Evolutionary conservation across 2,797 vertebrate genomes (phyloP).

Genomic region (Catharus ustulatus): DNA sequence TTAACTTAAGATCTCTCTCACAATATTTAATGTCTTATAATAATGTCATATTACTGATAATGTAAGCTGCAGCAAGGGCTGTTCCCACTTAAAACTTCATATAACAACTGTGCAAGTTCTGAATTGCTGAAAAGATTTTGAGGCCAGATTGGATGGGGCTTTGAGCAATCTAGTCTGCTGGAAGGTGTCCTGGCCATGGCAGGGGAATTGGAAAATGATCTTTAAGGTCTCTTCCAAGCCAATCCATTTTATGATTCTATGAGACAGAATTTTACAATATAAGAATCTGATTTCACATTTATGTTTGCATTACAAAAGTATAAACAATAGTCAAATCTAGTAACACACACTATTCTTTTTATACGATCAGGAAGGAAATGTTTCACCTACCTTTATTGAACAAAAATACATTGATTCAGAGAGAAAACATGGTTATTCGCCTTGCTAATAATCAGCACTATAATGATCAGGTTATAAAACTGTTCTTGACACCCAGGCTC

Average conservation of each 20-base stretch:
- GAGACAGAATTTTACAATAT: neutral
- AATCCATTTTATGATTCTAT: neutral
- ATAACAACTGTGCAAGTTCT: neutral
- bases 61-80: neutral
- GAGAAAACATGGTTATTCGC: neutral
- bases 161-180: neutral
- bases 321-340: neutral
- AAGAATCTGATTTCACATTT: neutral
- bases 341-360: neutral
- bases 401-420: neutral
- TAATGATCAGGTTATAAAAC: neutral
- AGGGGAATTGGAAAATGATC: neutral
- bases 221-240: neutral
- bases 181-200: neutral
- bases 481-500: neutral
- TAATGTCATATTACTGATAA: neutral
- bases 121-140: neutral
- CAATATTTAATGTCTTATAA: neutral
- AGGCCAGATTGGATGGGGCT: neutral
- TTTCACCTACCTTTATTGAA: neutral
- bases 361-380: neutral
- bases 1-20: neutral
- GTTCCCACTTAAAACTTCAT: neutral
- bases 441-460: neutral
- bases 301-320: neutral